These are phyloP conservation scores for Venustoraphidia nigricollis DNA, from an alignment of 2,888 invertebrate genomes.

Conservation along the genomic window DNA sequence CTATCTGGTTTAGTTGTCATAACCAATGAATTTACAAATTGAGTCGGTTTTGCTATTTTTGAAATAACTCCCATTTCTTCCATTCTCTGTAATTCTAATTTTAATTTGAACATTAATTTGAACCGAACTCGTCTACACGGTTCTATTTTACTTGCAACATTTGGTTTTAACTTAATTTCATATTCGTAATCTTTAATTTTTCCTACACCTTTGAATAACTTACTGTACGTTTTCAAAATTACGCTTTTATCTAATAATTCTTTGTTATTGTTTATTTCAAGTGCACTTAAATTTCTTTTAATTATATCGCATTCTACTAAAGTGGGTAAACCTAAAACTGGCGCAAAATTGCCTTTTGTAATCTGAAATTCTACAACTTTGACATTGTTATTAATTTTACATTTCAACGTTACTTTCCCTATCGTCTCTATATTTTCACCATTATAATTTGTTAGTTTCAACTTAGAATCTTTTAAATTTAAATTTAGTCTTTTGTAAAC, in stretches of 20 bases:
- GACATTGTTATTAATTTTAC: neutral
- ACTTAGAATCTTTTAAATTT: neutral
- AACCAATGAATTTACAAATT: neutral
- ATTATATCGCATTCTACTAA: no score
- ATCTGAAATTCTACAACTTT: neutral
- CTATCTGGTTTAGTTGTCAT: neutral
- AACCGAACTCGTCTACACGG: neutral
- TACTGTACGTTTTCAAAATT: neutral
- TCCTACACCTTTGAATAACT: neutral
- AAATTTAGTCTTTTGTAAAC: no score
- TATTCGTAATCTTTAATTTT: neutral
- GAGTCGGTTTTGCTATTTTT: neutral
- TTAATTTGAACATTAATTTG: no score
- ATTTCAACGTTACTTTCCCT: neutral
- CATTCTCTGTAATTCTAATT: neutral
- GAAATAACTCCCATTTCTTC: neutral
- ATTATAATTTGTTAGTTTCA: neutral
- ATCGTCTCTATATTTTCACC: neutral
- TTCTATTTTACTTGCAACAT: neutral
- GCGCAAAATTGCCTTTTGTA: neutral
- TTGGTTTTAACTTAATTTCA: neutral
- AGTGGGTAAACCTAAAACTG: neutral
- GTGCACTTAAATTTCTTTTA: no score
- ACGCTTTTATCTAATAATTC: no score
- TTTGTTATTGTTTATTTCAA: no score